Evolutionary conservation across 2,797 vertebrate genomes (phyloP).

Genomic region (Chaenodraco wilsoni): DNA sequence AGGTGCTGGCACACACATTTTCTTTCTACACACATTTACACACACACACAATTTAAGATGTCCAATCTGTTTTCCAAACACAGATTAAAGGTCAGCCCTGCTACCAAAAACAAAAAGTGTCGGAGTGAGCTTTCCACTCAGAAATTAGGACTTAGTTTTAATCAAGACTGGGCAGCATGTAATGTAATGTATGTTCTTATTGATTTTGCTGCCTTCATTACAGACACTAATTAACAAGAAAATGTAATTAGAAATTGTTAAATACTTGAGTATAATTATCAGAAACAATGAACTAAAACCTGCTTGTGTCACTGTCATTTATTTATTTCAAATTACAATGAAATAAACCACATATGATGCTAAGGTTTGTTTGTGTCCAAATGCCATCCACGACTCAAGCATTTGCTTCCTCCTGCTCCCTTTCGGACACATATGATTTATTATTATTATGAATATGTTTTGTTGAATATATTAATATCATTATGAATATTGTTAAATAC

Average conservation of each 20-base stretch:
- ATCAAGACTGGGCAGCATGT: not conserved
- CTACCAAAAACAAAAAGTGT: conserved; percentile 36
- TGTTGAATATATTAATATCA: no score
- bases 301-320: no score
- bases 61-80: conserved; percentile 65
- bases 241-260: no score
- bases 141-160: conserved; percentile 24
- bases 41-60: conserved; percentile 34
- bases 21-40: not conserved
- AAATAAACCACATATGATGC: no score
- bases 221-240: not conserved
- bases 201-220: not conserved
- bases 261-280: not conserved
- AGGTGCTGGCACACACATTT: not conserved
- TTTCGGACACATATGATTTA: no score
- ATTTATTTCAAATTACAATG: no score
- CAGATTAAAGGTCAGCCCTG: conserved; percentile 34
- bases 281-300: no score
- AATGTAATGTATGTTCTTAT: not conserved
- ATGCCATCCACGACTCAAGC: not conserved
- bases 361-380: not conserved
- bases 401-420: no score
- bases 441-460: no score
- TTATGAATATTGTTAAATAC: no score
- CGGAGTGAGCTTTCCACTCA: conserved; percentile 37